phyloP scores from a whole-genome alignment of 2,888 invertebrate species.

The Acronicta leporina region DNA sequence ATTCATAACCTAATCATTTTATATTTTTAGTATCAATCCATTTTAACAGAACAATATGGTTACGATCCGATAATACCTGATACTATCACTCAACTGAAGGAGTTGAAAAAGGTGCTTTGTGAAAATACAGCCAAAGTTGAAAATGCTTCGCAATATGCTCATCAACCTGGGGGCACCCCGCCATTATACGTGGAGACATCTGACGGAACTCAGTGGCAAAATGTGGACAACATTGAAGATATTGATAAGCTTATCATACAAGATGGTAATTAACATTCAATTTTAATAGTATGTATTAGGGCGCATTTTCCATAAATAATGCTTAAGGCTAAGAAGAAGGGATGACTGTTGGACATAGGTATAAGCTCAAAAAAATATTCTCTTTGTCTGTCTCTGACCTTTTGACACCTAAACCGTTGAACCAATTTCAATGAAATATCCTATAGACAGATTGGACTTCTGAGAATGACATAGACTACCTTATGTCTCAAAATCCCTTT shows the following conservation, averaged over 20 bases:
- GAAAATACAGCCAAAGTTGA: constrained; percentile 54
- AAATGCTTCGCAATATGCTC: constrained; percentile 61
- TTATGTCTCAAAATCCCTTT: too few species aligned
- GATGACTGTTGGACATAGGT: too few species aligned
- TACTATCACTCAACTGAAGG: constrained; percentile 55
- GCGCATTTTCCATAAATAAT: too few species aligned
- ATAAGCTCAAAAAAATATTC: too few species aligned
- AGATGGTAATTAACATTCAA: constrained; percentile 16
- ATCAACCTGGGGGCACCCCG: constrained; percentile 7
- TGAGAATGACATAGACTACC: too few species aligned
- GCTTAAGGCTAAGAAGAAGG: too few species aligned
- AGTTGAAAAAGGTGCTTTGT: constrained; percentile 58
- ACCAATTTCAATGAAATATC: too few species aligned
- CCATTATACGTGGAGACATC: constrained; percentile 39
- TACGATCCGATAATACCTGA: constrained; percentile 58
- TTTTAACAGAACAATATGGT: constrained; percentile 60
- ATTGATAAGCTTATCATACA: constrained; percentile 53
- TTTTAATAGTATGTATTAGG: too few species aligned
- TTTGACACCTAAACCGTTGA: too few species aligned
- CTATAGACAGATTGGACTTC: too few species aligned
- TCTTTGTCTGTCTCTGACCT: too few species aligned
- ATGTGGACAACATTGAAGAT: constrained; percentile 66
- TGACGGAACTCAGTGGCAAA: constrained; percentile 67
- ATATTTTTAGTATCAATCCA: constrained; percentile 59
- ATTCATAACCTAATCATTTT: not conserved